These are phyloP conservation scores for Asarcornis scutulata DNA, from an alignment of 2,113 vertebrate species.

Conservation along the genomic window DNA sequence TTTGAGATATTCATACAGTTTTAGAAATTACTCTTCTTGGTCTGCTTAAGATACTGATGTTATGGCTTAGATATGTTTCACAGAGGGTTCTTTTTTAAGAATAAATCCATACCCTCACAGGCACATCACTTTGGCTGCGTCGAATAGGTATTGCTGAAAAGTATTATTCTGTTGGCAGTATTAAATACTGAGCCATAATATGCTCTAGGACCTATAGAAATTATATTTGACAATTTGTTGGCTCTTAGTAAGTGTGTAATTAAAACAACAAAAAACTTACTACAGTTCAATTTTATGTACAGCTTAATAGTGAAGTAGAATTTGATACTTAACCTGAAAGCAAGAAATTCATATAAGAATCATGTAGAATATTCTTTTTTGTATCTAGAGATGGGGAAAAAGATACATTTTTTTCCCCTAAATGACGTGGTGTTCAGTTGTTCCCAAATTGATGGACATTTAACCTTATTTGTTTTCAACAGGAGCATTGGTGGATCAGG, in stretches of 20 bases:
- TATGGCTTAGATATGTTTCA: neutral
- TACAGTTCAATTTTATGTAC: neutral
- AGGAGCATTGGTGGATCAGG: slow-evolving; percentile 97
- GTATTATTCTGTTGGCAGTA: neutral
- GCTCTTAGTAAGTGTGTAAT: neutral
- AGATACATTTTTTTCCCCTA: neutral
- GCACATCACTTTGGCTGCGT: neutral
- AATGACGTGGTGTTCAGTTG: neutral
- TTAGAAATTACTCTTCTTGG: neutral
- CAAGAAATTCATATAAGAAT: neutral
- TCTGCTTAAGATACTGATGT: neutral
- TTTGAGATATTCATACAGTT: neutral
- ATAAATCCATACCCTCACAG: neutral
- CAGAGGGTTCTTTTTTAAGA: neutral
- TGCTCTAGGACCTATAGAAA: neutral
- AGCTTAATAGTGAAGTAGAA: neutral
- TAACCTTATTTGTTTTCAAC: neutral
- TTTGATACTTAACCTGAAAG: neutral
- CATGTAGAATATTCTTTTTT: neutral
- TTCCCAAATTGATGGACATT: neutral
- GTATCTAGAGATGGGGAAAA: neutral
- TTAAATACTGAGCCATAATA: neutral
- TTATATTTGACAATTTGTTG: neutral
- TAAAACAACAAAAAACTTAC: neutral
- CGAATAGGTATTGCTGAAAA: neutral